Conservation (phyloP, 2,113 vertebrate species). For the Melanerpes formicivorus region DNA sequence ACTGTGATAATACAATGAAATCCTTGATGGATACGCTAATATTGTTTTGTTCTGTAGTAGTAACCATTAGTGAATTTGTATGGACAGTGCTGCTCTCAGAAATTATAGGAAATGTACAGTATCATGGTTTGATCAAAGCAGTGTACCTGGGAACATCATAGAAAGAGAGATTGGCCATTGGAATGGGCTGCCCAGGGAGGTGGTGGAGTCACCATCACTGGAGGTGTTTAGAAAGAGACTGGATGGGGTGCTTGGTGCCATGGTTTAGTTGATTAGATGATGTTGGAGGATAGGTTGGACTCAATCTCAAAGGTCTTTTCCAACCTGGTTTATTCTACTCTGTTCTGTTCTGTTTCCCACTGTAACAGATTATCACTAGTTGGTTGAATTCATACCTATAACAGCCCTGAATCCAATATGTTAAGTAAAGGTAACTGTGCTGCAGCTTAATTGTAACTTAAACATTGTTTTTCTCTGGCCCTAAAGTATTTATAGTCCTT, state of each 20-base stretch:
- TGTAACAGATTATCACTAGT: background rate
- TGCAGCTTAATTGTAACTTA: background rate
- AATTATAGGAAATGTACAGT: background rate
- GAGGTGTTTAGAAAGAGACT: too few species aligned
- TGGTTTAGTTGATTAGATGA: too few species aligned
- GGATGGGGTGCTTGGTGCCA: too few species aligned
- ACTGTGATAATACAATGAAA: background rate
- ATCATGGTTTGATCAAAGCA: background rate
- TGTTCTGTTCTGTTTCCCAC: background rate
- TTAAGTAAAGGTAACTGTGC: background rate
- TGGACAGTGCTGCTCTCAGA: background rate
- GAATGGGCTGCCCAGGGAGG: too few species aligned
- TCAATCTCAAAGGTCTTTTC: too few species aligned
- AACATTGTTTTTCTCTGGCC: background rate
- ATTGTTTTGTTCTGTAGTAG: background rate
- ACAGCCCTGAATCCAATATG: background rate
- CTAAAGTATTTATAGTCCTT: background rate
- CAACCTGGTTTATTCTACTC: too few species aligned
- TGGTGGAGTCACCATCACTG: too few species aligned
- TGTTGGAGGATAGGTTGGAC: too few species aligned
- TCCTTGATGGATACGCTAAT: background rate
- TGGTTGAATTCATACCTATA: background rate
- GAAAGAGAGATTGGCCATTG: too few species aligned
- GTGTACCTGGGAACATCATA: accelerated
- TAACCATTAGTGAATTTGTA: background rate